Evolutionary conservation across 2,797 vertebrate genomes (phyloP), one percentile per base, ranked within the genome.

Genomic region (Anguilla pacifica): DNA sequence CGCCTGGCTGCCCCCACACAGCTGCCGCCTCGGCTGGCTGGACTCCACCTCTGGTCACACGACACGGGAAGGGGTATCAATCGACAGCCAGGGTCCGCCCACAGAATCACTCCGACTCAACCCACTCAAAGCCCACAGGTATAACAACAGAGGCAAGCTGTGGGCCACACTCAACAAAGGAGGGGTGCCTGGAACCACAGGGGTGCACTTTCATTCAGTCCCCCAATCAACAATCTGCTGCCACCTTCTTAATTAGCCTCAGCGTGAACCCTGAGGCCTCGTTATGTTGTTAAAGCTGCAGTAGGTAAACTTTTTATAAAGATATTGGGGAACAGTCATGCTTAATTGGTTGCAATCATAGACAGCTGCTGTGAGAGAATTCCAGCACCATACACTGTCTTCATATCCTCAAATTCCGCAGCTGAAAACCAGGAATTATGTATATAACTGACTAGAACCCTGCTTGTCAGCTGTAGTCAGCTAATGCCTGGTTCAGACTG

Each of bases 1-100:
- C 0, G 98, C 98, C 92, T 99, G 98, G 94, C 98, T 99, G 74
- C 99, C 99, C 6, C 99, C 99, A 22, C 99, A 99, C 25, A 99
- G 94, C 94, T 99, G 98, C 88, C 98, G 96, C 94, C 98, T 96
- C 88, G 97, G 95, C 95, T 98, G 98, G 92, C 95, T 94, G 0
- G 97, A 97, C 88, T 99, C 98, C 94, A 99, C 98, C 94, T 99
- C 98, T 99, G 96, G 89, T 31, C 51, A 46, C 35, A 4, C 22
- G 28, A 82, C 49, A 55, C 2, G 46, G 19, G 57, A 77, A n/a
- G 39, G 17, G 35, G 9, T 84, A 31, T 84, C 83, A 84, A n/a
- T 57, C 83, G 10, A 70, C 39, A 35, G 39, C 5, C 57, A 5
- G 15, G 53, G 10, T 39, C 35, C 19, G 4, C 55, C 84, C 49